Conservation (phyloP, 2,888 invertebrate genomes). For the Thysanoteuthis rhombus region DNA sequence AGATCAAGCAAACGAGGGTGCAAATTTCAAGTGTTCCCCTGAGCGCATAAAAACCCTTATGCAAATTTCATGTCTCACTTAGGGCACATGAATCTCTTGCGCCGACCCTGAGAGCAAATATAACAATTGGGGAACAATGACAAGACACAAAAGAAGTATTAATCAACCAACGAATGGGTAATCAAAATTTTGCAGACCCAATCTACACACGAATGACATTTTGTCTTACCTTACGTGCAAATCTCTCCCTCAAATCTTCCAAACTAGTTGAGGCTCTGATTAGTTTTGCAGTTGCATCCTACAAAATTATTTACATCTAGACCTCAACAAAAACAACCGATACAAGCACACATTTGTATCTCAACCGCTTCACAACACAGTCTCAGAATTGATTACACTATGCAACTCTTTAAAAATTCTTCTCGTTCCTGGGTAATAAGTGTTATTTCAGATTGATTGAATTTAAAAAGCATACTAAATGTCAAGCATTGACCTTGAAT, state of each 20-base stretch:
- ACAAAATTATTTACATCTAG: conserved; percentile 26
- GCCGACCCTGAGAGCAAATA: too few relatives aligned
- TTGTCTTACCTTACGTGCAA: conserved; percentile 12
- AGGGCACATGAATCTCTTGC: too few relatives aligned
- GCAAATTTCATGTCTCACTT: too few relatives aligned
- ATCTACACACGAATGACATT: neutral
- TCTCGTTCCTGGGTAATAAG: too few relatives aligned
- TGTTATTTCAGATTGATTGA: too few relatives aligned
- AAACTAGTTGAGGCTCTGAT: conserved; percentile 26
- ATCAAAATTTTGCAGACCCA: neutral
- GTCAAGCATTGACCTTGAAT: too few relatives aligned
- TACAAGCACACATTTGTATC: neutral
- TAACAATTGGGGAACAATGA: neutral
- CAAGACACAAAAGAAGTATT: neutral
- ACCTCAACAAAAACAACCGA: neutral
- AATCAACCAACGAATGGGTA: neutral
- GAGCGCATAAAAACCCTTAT: too few relatives aligned
- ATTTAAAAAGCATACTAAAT: too few relatives aligned
- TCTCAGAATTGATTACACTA: too few relatives aligned
- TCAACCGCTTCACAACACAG: neutral
- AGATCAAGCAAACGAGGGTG: too few relatives aligned
- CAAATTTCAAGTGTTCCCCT: too few relatives aligned
- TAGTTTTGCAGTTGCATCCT: neutral
- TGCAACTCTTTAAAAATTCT: too few relatives aligned
- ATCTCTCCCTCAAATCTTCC: neutral